phyloP scores from a whole-genome alignment of 1,140 invertebrate genomes.

The Archivesica marissinica region DNA sequence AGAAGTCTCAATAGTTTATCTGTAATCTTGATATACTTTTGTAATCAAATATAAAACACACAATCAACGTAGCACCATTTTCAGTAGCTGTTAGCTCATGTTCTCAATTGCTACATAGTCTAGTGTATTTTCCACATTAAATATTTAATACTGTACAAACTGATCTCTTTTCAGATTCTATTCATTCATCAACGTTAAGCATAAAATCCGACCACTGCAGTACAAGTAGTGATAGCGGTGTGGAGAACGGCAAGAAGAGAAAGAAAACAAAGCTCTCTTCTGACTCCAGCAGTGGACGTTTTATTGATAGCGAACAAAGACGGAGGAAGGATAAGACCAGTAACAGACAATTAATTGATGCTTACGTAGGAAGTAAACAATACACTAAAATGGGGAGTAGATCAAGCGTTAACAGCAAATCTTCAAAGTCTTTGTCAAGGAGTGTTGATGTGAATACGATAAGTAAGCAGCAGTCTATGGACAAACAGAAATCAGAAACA shows the following conservation, averaged over 20 bases:
- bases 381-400: constrained; percentile 15
- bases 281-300: neutral
- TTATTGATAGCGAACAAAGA: neutral
- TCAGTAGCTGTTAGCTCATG: neutral
- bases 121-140: neutral
- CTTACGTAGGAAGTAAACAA: neutral
- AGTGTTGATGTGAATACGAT: neutral
- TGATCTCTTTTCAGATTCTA: constrained; percentile 6
- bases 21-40: no score
- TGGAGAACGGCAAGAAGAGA: neutral
- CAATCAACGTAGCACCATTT: neutral
- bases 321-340: neutral
- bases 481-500: neutral
- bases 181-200: constrained; percentile 12
- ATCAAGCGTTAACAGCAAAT: constrained; percentile 15
- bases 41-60: neutral
- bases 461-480: neutral
- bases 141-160: neutral
- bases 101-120: neutral
- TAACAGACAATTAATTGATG: neutral
- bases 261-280: constrained; percentile 1
- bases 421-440: neutral
- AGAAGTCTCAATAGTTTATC: no score
- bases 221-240: constrained; percentile 13
- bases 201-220: constrained; percentile 7